These are phyloP conservation scores for Glaucidium brasilianum DNA, from an alignment of 2,113 vertebrate species.

Conservation along the genomic window DNA sequence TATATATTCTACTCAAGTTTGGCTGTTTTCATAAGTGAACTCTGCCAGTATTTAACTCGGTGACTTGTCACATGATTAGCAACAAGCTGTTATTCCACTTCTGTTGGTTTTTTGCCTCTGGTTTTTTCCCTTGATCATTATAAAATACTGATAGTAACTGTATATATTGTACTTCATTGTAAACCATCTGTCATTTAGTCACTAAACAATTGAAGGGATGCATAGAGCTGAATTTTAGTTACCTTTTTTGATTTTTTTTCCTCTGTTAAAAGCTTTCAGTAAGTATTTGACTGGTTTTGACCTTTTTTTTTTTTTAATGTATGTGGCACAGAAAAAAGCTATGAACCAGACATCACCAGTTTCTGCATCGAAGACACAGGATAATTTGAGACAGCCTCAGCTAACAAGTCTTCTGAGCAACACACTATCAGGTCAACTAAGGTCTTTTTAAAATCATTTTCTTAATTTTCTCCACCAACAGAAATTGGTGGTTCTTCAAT, in stretches of 20 bases:
- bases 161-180: background rate
- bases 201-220: background rate
- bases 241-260: background rate
- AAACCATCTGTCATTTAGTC: background rate
- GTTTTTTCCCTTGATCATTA: background rate
- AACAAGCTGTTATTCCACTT: background rate
- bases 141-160: background rate
- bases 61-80: background rate
- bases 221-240: background rate
- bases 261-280: background rate
- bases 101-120: background rate
- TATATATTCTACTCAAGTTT: background rate
- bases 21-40: background rate
- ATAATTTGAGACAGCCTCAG: slow-evolving; percentile 76
- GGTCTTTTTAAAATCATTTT: slow-evolving; percentile 47
- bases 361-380: slow-evolving; percentile 75
- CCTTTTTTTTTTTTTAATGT: background rate
- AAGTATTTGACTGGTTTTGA: background rate
- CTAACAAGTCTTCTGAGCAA: slow-evolving; percentile 80
- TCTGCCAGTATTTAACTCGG: background rate
- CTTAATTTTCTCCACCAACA: background rate
- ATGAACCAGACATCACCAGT: slow-evolving; percentile 73
- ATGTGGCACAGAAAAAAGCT: slow-evolving; percentile 69
- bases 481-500: background rate
- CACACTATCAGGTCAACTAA: slow-evolving; percentile 68